These are phyloP conservation scores for Chlorops oryzae DNA, from an alignment of 1,140 invertebrate genomes.

Conservation along the genomic window DNA sequence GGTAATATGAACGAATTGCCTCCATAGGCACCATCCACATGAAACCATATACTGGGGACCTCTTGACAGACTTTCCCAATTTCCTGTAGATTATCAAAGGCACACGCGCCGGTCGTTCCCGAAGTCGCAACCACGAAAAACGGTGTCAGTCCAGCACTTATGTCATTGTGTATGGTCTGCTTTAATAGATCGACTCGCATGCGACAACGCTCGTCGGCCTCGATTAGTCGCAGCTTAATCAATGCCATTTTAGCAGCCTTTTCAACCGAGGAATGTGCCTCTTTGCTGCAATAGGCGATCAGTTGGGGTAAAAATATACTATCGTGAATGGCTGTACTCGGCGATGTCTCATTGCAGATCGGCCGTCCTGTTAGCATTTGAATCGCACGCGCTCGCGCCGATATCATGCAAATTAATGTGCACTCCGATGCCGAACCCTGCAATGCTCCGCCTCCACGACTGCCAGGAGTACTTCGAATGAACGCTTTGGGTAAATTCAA, in stretches of 20 bases:
- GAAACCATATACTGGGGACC: conserved; percentile 60
- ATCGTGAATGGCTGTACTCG: conserved; percentile 50
- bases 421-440: conserved; percentile 81
- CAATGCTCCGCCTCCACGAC: conserved; percentile 71
- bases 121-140: conserved; percentile 79
- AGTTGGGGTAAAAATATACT: conserved; percentile 74
- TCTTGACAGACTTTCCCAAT: conserved; percentile 73
- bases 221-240: conserved; percentile 80
- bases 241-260: conserved; percentile 89
- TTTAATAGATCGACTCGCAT: conserved; percentile 68
- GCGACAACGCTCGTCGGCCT: conserved; percentile 75
- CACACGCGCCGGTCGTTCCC: conserved; percentile 75
- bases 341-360: too few relatives aligned
- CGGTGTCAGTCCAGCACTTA: conserved; percentile 71
- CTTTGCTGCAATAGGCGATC: conserved; percentile 74
- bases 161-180: conserved; percentile 68
- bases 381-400: conserved; percentile 70
- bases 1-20: conserved; percentile 80
- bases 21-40: conserved; percentile 77
- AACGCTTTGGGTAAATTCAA: conserved; percentile 54
- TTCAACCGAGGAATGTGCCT: conserved; percentile 90
- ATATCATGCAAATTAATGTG: conserved; percentile 75
- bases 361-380: conserved; percentile 55
- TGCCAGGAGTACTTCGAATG: conserved; percentile 50
- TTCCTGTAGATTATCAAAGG: conserved; percentile 75